A percentile compares a stretch with the other conserved stretches of the same genome.
These are phyloP conservation scores for Neodon shergylaensis DNA, from an alignment of 2,113 vertebrate genomes.

Conservation along the genomic window DNA sequence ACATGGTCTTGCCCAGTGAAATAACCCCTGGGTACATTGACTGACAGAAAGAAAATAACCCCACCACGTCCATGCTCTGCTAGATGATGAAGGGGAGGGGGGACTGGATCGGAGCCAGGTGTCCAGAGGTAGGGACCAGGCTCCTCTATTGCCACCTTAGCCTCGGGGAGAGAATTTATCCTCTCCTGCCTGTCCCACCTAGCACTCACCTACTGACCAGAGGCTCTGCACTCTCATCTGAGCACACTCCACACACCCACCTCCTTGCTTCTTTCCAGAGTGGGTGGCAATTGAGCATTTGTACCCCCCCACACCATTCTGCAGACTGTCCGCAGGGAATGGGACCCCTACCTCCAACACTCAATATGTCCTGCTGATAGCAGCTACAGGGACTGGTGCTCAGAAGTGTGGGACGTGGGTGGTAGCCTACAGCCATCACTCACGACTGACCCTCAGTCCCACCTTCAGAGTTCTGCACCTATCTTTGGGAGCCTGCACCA, in stretches of 20 bases:
- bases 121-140: neutral
- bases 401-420: rapidly evolving
- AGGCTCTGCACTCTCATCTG: neutral
- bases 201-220: neutral
- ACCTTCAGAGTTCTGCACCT: no score
- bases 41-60: neutral
- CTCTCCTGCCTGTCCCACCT: neutral
- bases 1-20: neutral
- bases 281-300: neutral
- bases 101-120: neutral
- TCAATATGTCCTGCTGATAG: neutral
- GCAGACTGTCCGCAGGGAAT: neutral
- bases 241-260: neutral
- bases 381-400: neutral
- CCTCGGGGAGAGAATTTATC: rapidly evolving
- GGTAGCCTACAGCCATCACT: neutral
- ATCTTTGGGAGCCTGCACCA: neutral
- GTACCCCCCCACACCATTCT: neutral
- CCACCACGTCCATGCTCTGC: rapidly evolving
- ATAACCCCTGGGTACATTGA: neutral
- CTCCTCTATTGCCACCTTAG: neutral
- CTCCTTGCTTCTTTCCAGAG: neutral
- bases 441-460: rapidly evolving
- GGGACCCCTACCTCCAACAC: neutral
- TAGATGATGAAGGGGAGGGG: rapidly evolving